Base-by-base conservation (phyloP, 92 coral and sea anemone genomes). In the Zoanthus sociatus region DNA sequence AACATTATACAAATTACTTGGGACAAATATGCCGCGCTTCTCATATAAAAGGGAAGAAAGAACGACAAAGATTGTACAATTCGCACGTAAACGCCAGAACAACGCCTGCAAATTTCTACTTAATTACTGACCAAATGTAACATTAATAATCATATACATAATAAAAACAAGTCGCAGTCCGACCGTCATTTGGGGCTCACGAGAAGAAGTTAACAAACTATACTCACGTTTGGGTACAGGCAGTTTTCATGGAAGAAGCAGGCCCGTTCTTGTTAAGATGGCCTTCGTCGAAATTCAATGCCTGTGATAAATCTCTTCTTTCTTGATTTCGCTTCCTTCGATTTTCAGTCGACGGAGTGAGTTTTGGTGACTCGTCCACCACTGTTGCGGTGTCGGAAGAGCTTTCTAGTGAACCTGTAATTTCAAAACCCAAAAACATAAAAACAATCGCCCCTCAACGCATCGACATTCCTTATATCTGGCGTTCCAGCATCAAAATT, bases 161-260 rank as follows among this genome's bases (percentile, higher is more conserved):
- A 58, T 20, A 45, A 42, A 15, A 46, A 20, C 7, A 14, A 69
- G 10, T 3, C 7, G 20, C 69, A 17, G 6, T 63, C 69, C 18
- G 8, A 69, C 16, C 16, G 17, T 63, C 44, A 42, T 21, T 54
- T 21, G 13, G 6, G 9, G 30, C 20, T 16, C 7, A 21, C 31
- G 8, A 10, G 44, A 44, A 20, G 60, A 32, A 11, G 64, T 31
- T 51, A 76, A 30, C 16, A 0, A 15, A 6, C 7, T 17, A 3
- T 74, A 89, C 98, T 93, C 86, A 94, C 98, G 98, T 94, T 88
- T 94, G 98, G 4, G 98, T 94, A 30, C 92, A 93, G 9, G 98
- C 95, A 60, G 98, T 94, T 90, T 91, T 92, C 91, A 94, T 88
- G 10, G 98, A 70, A 15, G 89, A 91, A 46, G 26, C 75, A 9